Percentiles rank a stretch among this genome's conserved stretches.
Conservation (phyloP, 2,888 invertebrate genomes). For the Schizotus pectinicornis region DNA sequence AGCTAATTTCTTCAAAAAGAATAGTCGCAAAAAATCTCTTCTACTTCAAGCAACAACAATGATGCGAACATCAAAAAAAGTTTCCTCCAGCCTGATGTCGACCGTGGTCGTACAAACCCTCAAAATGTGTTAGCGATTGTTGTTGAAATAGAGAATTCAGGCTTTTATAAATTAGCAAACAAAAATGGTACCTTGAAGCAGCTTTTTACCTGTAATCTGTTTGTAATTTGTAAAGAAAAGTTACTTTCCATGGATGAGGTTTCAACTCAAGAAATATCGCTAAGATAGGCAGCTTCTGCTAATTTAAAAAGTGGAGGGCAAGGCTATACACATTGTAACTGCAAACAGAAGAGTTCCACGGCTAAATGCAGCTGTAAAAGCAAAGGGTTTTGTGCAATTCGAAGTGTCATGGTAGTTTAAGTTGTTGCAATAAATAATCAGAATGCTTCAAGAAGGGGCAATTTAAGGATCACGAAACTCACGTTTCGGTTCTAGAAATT, state of each 20-base stretch:
- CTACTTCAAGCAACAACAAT: conserved; percentile 19
- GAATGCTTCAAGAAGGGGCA: no score
- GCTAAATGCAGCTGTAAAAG: conserved; percentile 28
- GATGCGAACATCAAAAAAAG: conserved; percentile 32
- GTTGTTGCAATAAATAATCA: conserved; percentile 22
- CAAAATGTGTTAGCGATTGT: conserved; percentile 38
- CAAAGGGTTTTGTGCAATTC: conserved; percentile 36
- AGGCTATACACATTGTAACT: conserved; percentile 33
- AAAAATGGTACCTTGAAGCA: conserved; percentile 31
- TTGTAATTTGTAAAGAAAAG: conserved; percentile 38
- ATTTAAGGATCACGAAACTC: no score
- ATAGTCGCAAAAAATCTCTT: conserved; percentile 30
- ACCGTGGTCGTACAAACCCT: conserved; percentile 37
- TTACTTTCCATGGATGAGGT: conserved; percentile 37
- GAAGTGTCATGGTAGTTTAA: conserved; percentile 34
- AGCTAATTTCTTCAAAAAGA: conserved; percentile 31
- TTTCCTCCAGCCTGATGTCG: conserved; percentile 33
- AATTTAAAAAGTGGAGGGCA: conserved; percentile 35
- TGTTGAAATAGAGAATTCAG: conserved; percentile 37
- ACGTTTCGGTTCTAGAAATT: no score
- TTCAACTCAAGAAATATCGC: conserved; percentile 34
- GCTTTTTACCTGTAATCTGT: conserved; percentile 30
- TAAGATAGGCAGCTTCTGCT: conserved; percentile 34
- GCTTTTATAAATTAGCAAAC: conserved; percentile 37
- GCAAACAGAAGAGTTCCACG: conserved; percentile 16